Base-by-base conservation (phyloP, 2,797 vertebrate species). In the Hylomyscus alleni region DNA sequence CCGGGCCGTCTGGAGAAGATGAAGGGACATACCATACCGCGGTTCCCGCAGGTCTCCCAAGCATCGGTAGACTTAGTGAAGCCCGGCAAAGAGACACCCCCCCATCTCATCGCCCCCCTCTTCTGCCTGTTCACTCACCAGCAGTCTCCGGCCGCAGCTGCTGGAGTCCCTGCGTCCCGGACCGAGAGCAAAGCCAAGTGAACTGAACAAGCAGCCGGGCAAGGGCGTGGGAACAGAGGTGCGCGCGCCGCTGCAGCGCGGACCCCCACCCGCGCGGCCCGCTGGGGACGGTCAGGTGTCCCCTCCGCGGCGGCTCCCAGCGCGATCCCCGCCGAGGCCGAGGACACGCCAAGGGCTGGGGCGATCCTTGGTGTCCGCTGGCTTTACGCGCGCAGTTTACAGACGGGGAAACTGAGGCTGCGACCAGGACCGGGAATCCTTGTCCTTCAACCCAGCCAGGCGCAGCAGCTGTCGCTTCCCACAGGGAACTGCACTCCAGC, bases 241-340 rank as follows among this genome's bases (percentile, higher is more conserved):
- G 95, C 75, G 92, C 95, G 91, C 97, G 97, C 94, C 95, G 97
- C 96, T 81, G 96, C 92, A 92, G 97, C 96, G 89, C 92, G 47
- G 93, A 95, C 95, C 97, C 95, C 96, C 93, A 93, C 94, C 83
- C 95, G 88, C 58, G 88, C 54, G 60, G 44, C n/a, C 50, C 26
- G 62, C 89, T 29, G 76, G 72, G 72, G 52, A 73, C 47, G 13
- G 67, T 47, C 60, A 34, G 85, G 50, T 40, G 50, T n/a, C 31
- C 34, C 50, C 65, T 34, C n/a, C 65, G 3, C 22, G n/a, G 1
- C 34, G 24, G 52, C 17, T 31, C n/a, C 85, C 52, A 50, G 60
- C 31, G 82, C 50, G 34, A 67, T 40, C 90, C 77, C 19, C 47
- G 44, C 84, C 24, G 17, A 86, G 34, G 20, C 31, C 34, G 50